Evolutionary conservation across 2,888 invertebrate species (phyloP), one percentile per base, ranked within the genome.

Genomic region (Steinernema scapterisci): DNA sequence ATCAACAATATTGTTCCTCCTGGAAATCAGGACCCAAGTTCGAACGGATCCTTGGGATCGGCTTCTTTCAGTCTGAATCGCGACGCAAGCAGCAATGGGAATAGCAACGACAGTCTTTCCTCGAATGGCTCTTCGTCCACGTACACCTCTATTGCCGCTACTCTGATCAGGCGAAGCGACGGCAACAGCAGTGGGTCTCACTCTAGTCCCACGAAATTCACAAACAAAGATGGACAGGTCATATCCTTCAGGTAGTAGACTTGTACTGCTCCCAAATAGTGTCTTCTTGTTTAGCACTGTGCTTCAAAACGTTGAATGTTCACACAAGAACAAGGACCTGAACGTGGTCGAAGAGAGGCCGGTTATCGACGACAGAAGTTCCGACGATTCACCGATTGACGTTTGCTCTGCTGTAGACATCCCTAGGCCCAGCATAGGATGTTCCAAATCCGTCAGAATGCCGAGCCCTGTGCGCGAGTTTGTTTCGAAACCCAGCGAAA

Each of bases 131-230:
- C 63, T n/a, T 52, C 52, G 7, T 63, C 63, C 9, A 63, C 63
- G 16, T 63, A 63, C 63, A 63, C 63, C 38, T 63, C 63, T 7
- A 63, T 63, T 16, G 63, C 63, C 3, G 38, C 27, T 7, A 63
- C 63, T 27, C 16, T 63, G 63, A 63, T 63, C 63, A 9, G 63
- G 23, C 71, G 79, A 9, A 73, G 78, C 21, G 63, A 44, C 21
- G 31, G 52, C 9, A 77, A 78, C 72, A 71, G 75, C 63, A 73
- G 70, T 25, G 76, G 75, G 21, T 70, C 78, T 16, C 79, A 78
- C 70, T 79, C 75, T 16, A 82, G 82, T 70, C 82, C 82, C 6
- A 82, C 82, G 1, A 82, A 82, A 72, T 82, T 82, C 76, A 82
- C 81, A 0, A 81, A 75, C 16, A 76, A 81, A 5, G 76, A 75